Base-by-base conservation (phyloP, 1,140 invertebrate species). In the Nephila pilipes region DNA sequence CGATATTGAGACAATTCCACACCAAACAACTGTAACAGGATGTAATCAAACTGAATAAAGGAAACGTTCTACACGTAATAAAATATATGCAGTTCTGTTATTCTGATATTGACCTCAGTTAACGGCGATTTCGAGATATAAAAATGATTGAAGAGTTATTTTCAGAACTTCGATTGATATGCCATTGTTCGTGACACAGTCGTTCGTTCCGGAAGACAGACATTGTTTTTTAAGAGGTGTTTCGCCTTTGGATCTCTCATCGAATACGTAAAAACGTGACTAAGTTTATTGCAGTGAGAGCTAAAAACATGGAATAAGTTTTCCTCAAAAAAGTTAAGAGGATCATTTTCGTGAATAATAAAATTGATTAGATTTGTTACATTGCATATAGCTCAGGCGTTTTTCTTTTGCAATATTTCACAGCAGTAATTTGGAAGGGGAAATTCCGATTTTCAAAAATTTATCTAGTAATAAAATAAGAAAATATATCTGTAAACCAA, bases 1-100 rank as follows among this genome's bases (percentile, higher is more conserved):
- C 46, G 46, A 10, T 46, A 10, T n/a, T 6, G 29, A 20, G 29
- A 75, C 32, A 36, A 75, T 32, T 75, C 16, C 2, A 18, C 12
- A 1, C 12, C 63, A 29, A 36, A 36, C 32, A 75, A 75, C 16
- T 32, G 29, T 20, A 75, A 75, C 69, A 75, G 69, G 69, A 75
- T 18, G 69, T 29, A 75, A 75, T 75, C 69, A 36, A 75, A 18
- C 16, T 12, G 16, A 36, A 75, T 75, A 16, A 16, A 75, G 16
- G 32, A 75, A 32, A 75, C 69, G 69, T 75, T 36, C 69, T 20
- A 18, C 69, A 75, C 69, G 20, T 75, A 75, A 75, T 75, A 75
- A 75, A 75, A 36, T 75, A 75, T 20, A 29, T 29, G 69, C 29
- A 18, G 14, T 69, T 69, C 65, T 16, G 29, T 75, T 75, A 75